These are phyloP conservation scores for Sceloporus undulatus DNA, from an alignment of 2,113 vertebrate species.

Conservation along the genomic window DNA sequence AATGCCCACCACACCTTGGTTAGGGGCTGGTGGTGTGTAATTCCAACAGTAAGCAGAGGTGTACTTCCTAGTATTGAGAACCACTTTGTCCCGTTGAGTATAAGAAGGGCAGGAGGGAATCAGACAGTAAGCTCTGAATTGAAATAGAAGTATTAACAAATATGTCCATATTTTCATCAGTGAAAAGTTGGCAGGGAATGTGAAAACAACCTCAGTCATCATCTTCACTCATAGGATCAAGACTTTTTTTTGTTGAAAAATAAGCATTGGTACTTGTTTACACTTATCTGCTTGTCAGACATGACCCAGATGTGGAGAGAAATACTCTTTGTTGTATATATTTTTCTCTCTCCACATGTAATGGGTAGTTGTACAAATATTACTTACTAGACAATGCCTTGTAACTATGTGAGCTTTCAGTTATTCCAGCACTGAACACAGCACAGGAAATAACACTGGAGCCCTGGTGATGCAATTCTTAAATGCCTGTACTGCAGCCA, in stretches of 20 bases:
- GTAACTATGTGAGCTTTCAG: neutral
- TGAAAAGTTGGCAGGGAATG: neutral
- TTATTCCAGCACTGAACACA: neutral
- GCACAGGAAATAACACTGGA: neutral
- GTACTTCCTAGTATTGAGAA: too few species aligned
- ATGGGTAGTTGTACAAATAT: neutral
- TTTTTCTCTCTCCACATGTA: neutral
- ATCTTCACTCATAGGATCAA: neutral
- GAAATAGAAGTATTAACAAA: neutral
- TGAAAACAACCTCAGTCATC: neutral
- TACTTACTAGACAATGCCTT: neutral
- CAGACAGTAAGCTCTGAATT: too few species aligned
- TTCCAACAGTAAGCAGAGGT: too few species aligned
- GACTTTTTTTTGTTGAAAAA: neutral
- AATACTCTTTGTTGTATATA: constrained; percentile 1
- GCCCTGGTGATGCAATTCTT: too few species aligned
- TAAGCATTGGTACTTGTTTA: neutral
- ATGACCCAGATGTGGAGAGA: neutral
- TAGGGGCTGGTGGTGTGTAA: too few species aligned
- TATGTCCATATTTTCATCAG: neutral
- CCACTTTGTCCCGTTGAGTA: too few species aligned
- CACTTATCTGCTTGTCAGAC: neutral
- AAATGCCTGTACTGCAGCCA: too few species aligned
- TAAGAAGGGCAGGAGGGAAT: too few species aligned
- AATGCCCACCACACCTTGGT: too few species aligned